Base-by-base conservation (phyloP, 2,888 invertebrate genomes). In the Acleris sparsana region DNA sequence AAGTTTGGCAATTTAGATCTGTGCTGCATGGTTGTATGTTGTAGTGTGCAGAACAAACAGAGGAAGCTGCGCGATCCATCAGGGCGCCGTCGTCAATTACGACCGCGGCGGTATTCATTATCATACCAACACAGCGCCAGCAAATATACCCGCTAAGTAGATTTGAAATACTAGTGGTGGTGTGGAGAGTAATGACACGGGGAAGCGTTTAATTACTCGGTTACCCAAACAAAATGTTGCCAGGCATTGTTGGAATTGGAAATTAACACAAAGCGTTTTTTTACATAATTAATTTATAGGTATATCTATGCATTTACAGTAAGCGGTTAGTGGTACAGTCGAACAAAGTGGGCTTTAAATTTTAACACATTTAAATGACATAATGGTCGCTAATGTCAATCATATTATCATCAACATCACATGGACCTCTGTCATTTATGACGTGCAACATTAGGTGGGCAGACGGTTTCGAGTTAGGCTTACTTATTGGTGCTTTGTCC, bases 21-120 rank as follows among this genome's bases (percentile, higher is more conserved):
- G 17, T 49, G 18, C 11, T 20, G 18, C 20, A 18, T 49, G 11
- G 17, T 20, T 20, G 7, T 29, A 25, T 6, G 9, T 33, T 33
- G 33, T 33, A 9, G 53, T 53, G 53, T 53, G 29, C 16, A 13
- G 22, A 13, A 13, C 22, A 25, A 75, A 80, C 78, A 79, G 78
- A 79, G 78, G 79, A 75, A 73, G 74, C 69, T 43, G 18, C 67
- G 69, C 71, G 69, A 80, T 79, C 76, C 72, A 77, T 80, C 76
- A 79, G 76, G 59, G 44, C 68, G 67, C 75, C 76, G 67, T 63
- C 64, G 60, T 55, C 64, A 69, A 57, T 66, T 59, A 39, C 55
- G 20, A 5, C 22, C 17, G 39, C 55, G 16, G 43, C 55, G 43
- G 53, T n/a, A 20, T 2, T 53, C 53, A 53, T 53, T 53, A 53